A percentile compares a stretch with the other conserved stretches of the same genome.
Conservation (phyloP, 2,888 invertebrate species). For the Elegia similella region DNA sequence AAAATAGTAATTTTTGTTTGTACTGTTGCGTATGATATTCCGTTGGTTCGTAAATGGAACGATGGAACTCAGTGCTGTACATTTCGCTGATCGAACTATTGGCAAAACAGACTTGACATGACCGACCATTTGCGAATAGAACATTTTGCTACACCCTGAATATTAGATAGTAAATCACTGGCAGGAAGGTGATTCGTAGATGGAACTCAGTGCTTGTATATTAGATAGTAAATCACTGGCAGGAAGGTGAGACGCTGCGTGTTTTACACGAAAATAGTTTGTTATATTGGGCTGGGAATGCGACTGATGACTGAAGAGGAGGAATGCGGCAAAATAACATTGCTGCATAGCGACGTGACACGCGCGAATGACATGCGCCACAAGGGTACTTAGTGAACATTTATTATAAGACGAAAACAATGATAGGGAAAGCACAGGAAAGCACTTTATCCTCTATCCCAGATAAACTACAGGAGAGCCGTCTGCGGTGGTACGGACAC, state of each 20-base stretch:
- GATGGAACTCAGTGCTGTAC: no score
- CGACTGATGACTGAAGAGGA: not conserved
- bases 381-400: not conserved
- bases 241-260: conserved; percentile 3
- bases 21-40: no score
- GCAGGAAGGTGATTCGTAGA: conserved; percentile 9
- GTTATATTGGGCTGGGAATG: not conserved
- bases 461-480: no score
- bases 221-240: conserved; percentile 1
- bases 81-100: no score
- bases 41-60: no score
- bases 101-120: no score
- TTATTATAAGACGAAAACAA: no score
- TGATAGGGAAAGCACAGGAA: no score
- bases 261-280: conserved; percentile 9
- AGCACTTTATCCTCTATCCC: no score
- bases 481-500: no score
- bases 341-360: not conserved
- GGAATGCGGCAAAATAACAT: not conserved
- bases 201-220: no score
- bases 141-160: not conserved
- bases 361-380: not conserved
- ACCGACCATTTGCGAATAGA: not conserved
- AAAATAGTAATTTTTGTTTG: no score
- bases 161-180: conserved; percentile 1